A percentile compares a stretch with the other conserved stretches of the same genome.
phyloP scores from a whole-genome alignment of 2,797 vertebrate species.

The Rhinatrema bivittatum region DNA sequence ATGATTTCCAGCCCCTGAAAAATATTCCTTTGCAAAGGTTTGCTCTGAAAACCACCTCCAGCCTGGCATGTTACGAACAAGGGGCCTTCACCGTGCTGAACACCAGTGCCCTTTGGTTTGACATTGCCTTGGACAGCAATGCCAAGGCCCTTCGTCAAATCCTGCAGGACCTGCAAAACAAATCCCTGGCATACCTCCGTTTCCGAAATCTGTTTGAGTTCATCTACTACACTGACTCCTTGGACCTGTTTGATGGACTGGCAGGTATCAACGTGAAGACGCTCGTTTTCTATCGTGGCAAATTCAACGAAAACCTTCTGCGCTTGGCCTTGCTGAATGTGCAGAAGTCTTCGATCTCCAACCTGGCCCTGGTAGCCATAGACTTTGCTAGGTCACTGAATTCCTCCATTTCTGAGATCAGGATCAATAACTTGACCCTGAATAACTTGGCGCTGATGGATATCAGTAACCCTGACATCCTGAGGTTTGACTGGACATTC shows the following conservation, averaged over 20 bases:
- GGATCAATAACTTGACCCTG: constrained; percentile 49
- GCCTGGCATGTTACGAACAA: constrained; percentile 55
- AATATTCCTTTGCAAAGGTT: constrained; percentile 54
- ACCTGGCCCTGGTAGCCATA: constrained; percentile 58
- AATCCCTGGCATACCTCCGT: constrained; percentile 52
- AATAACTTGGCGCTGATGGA: constrained; percentile 63
- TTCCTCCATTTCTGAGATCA: constrained; percentile 31
- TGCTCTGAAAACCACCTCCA: constrained; percentile 64
- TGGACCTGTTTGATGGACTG: constrained; percentile 62
- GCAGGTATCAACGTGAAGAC: constrained; percentile 29
- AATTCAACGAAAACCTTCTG: constrained; percentile 74
- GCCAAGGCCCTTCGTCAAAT: constrained; percentile 45
- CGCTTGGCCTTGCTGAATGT: constrained; percentile 63
- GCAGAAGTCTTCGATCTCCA: constrained; percentile 36
- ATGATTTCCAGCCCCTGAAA: constrained; percentile 53
- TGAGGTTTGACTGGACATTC: constrained; percentile 78
- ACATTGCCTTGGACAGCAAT: constrained; percentile 61
- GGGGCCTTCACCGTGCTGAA: constrained; percentile 62
- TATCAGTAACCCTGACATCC: constrained; percentile 76
- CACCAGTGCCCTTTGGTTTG: constrained; percentile 55
- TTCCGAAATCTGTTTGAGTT: constrained; percentile 79
- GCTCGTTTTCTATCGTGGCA: constrained; percentile 68
- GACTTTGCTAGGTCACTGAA: constrained; percentile 73
- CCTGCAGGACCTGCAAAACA: constrained; percentile 60
- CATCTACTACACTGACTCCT: constrained; percentile 51